Percentiles rank a stretch among this genome's conserved stretches.
phyloP scores from a whole-genome alignment of 2,888 invertebrate genomes.

The Megalurothrips usitatus region DNA sequence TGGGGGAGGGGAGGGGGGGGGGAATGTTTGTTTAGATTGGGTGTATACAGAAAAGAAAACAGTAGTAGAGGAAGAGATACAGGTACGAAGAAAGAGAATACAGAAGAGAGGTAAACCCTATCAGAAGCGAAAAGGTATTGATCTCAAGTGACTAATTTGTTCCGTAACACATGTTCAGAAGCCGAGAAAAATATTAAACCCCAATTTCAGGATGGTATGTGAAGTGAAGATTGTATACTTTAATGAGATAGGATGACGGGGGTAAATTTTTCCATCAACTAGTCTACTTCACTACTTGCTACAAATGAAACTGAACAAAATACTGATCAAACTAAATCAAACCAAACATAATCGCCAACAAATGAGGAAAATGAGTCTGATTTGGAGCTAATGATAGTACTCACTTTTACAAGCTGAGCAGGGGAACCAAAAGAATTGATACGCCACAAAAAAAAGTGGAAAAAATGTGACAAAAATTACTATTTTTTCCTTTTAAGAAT shows the following conservation, averaged over 20 bases:
- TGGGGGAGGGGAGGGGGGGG: too few relatives aligned
- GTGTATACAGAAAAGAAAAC: neutral
- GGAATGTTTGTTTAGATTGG: too few relatives aligned
- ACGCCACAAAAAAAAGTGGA: slow-evolving; percentile 19
- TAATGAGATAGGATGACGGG: neutral
- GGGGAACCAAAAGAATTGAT: slow-evolving; percentile 24
- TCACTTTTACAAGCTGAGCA: slow-evolving; percentile 24
- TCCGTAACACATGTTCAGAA: too few relatives aligned
- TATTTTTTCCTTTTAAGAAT: neutral
- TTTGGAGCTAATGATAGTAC: slow-evolving; percentile 17
- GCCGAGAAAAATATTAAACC: too few relatives aligned
- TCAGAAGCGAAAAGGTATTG: slow-evolving; percentile 34
- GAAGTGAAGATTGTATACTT: neutral
- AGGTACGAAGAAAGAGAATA: slow-evolving; percentile 35
- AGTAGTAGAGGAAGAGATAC: slow-evolving; percentile 44
- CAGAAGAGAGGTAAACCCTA: slow-evolving; percentile 33
- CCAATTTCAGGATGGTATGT: too few relatives aligned
- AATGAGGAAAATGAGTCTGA: neutral
- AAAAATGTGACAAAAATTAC: slow-evolving; percentile 24
- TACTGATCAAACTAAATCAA: slow-evolving; percentile 15
- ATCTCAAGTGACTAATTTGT: neutral
- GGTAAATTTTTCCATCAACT: neutral
- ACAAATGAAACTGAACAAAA: neutral
- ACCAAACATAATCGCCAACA: slow-evolving; percentile 28
- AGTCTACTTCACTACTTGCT: neutral